Evolutionary conservation across 1,140 invertebrate genomes (phyloP), one percentile per base, ranked within the genome.

Genomic region (Mercenaria mercenaria): DNA sequence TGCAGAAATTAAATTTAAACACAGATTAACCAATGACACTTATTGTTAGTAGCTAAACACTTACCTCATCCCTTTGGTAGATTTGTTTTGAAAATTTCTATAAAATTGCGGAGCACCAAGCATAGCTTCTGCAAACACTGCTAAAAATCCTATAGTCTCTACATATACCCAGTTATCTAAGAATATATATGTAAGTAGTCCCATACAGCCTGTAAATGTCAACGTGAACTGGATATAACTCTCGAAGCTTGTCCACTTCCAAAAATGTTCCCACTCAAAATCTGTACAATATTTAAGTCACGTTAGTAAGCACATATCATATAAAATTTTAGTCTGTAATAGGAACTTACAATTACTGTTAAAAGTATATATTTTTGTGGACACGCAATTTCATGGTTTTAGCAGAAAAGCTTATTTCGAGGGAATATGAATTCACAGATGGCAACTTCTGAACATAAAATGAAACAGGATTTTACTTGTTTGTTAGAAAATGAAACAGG

Each of bases 191-290:
- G 98, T 99, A 41, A 99, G 94, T 29, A 98, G 95, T 52, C 98
- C 98, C 34, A 98, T 97, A 10, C 98, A 95, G 26, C 98, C 97
- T 80, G 98, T 98, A 96, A 99, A 99, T 1, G 98, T 96, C 72
- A 98, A 96, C 96, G 99, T 97, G 95, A 99, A 99, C 94, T 99
- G 98, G 89, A 99, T 93, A 94, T 99, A 99, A 67, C 99, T 99
- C 95, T 98, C 97, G 95, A 99, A 99, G 96, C 99, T 99, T 87
- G 99, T 99, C 99, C 99, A 99, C 94, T 98, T 98, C 99, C 99
- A 99, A 97, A 99, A 99, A 96, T 98, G 98, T 20, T 89, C 84
- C n/a, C 39, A 47, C 76, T 96, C 93, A 90, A 96, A 94, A 91
- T 96, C 96, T 96, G 93, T 59, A 92, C 93, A 32, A 80, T 50